A percentile compares a stretch with the other conserved stretches of the same genome.
Conservation (phyloP, 1,140 invertebrate species). For the Micrasema longulum region DNA sequence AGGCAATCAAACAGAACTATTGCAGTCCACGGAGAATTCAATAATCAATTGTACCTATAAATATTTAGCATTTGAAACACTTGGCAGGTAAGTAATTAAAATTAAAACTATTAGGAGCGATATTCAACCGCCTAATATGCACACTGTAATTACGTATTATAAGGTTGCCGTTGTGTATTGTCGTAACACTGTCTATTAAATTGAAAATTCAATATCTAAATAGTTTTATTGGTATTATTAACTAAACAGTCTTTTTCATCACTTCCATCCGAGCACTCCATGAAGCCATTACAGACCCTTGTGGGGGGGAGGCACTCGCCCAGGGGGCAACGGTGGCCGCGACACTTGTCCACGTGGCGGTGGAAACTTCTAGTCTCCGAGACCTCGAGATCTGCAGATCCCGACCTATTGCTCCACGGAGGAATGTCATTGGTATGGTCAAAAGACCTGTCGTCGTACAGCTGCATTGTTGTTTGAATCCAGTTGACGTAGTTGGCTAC, state of each 20-base stretch:
- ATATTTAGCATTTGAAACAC: not conserved
- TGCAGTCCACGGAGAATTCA: too few species aligned
- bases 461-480: slow-evolving; percentile 73
- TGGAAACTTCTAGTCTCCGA: slow-evolving; percentile 62
- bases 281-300: slow-evolving; percentile 79
- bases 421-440: slow-evolving; percentile 42
- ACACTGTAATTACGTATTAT: too few species aligned
- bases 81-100: not conserved
- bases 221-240: slow-evolving; percentile 4
- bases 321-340: slow-evolving; percentile 79
- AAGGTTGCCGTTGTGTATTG: too few species aligned
- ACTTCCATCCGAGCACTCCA: slow-evolving; percentile 81
- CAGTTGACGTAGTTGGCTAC: slow-evolving; percentile 83
- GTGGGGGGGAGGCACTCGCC: slow-evolving; percentile 80
- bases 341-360: slow-evolving; percentile 66
- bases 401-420: slow-evolving; percentile 10
- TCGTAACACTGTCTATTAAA: slow-evolving; percentile 6
- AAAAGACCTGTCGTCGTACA: slow-evolving; percentile 50
- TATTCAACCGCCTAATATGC: not conserved
- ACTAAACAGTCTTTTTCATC: slow-evolving; percentile 72
- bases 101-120: not conserved
- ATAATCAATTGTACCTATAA: too few species aligned
- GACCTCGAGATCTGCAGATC: slow-evolving; percentile 59
- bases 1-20: too few species aligned
- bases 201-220: slow-evolving; percentile 2